phyloP scores from a whole-genome alignment of 2,888 invertebrate genomes.

The Andrena marginata region DNA sequence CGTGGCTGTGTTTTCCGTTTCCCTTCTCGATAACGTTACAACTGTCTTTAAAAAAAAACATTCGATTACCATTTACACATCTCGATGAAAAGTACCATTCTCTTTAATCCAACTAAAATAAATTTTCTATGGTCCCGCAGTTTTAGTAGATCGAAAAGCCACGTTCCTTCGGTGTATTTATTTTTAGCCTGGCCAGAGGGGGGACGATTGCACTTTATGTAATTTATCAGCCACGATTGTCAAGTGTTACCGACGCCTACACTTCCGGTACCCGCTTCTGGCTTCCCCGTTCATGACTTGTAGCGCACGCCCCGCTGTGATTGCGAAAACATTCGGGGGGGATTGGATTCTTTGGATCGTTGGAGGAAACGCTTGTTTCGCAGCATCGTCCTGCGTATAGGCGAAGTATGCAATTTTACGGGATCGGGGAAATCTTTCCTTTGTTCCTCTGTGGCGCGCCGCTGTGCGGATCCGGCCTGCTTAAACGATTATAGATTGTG shows the following conservation, averaged over 20 bases:
- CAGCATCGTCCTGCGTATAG: neutral
- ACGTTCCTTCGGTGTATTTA: slow-evolving; percentile 17
- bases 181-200: slow-evolving; percentile 39
- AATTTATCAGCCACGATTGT: slow-evolving; percentile 56
- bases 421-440: slow-evolving; percentile 6
- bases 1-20: neutral
- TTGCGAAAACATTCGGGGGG: neutral
- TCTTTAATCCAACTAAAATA: no score
- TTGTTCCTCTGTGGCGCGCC: neutral
- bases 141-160: neutral
- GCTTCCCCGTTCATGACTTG: slow-evolving; percentile 30
- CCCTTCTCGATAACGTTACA: neutral
- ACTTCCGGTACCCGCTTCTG: slow-evolving; percentile 56
- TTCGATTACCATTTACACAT: neutral
- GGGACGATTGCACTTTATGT: slow-evolving; percentile 49
- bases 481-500: slow-evolving; percentile 30
- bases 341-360: neutral
- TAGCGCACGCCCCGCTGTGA: neutral
- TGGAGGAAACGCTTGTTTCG: neutral
- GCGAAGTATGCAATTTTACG: neutral
- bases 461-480: neutral
- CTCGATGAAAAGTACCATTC: no score
- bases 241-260: slow-evolving; percentile 61
- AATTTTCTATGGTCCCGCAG: neutral
- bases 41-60: neutral